phyloP scores from a whole-genome alignment of 1,140 invertebrate genomes.

The Pogonus chalceus region DNA sequence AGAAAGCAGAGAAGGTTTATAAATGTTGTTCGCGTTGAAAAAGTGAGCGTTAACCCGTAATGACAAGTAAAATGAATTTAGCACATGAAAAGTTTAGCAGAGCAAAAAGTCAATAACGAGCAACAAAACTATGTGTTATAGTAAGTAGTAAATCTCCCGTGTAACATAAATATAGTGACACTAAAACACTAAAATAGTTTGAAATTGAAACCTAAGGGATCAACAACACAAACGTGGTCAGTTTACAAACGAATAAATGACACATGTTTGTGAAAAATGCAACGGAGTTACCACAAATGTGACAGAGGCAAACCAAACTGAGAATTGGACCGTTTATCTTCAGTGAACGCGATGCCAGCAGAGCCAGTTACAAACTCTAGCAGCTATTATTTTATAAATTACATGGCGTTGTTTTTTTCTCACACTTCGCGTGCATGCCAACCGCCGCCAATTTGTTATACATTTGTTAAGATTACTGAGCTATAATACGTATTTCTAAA shows the following conservation, averaged over 20 bases:
- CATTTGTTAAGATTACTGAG: not conserved
- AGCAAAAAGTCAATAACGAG: no score
- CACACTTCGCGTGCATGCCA: not conserved
- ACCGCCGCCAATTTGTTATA: not conserved
- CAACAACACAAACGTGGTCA: conserved; percentile 7
- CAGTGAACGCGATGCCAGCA: not conserved
- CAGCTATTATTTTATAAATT: conserved; percentile 1
- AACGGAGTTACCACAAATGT: not conserved
- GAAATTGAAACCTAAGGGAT: conserved; percentile 2
- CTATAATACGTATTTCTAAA: no score
- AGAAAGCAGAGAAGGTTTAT: no score
- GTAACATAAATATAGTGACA: conserved; percentile 3
- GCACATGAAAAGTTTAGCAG: no score
- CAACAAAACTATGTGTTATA: not conserved
- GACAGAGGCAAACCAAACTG: not conserved
- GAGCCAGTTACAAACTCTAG: not conserved
- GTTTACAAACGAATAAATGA: not conserved
- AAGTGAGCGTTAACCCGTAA: no score
- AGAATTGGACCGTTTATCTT: not conserved
- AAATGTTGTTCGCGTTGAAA: no score
- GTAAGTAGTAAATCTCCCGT: not conserved
- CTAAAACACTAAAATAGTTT: not conserved
- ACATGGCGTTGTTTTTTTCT: not conserved
- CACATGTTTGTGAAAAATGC: not conserved
- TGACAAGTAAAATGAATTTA: no score